phyloP scores from a whole-genome alignment of 2,113 vertebrate genomes.

The Athene cunicularia region DNA sequence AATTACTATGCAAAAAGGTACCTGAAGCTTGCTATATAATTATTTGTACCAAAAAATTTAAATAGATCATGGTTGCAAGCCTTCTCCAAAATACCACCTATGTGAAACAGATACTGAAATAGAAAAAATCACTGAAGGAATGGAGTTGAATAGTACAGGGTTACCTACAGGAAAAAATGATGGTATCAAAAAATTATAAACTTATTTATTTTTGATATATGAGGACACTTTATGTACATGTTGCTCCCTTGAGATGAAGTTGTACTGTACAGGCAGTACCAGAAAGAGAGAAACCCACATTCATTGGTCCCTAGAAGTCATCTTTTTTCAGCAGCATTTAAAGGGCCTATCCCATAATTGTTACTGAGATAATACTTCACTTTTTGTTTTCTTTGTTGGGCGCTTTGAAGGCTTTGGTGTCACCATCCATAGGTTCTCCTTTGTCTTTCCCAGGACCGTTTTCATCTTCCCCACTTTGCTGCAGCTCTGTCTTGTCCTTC shows the following conservation, averaged over 20 bases:
- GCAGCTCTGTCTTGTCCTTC: constrained; percentile 75
- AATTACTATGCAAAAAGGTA: neutral
- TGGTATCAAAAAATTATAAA: neutral
- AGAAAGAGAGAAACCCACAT: neutral
- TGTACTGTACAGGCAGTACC: neutral
- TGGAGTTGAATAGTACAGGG: neutral
- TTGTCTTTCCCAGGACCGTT: constrained; percentile 72
- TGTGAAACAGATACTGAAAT: neutral
- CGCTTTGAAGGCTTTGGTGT: constrained; percentile 79
- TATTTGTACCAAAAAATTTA: neutral
- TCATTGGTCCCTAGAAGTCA: neutral
- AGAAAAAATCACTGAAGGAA: neutral
- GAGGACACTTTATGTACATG: neutral
- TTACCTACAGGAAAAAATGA: neutral
- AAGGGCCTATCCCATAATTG: neutral
- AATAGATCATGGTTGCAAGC: neutral
- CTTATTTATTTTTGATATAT: neutral
- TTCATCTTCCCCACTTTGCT: constrained; percentile 67
- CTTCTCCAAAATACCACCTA: neutral
- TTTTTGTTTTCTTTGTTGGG: constrained; percentile 80
- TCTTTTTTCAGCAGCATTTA: neutral
- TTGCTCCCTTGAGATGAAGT: neutral
- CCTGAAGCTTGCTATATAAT: neutral
- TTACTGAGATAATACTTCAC: constrained; percentile 52
- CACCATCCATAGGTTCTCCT: constrained; percentile 73